Base-by-base conservation (phyloP, 2,888 invertebrate genomes). In the Hypena proboscidalis region DNA sequence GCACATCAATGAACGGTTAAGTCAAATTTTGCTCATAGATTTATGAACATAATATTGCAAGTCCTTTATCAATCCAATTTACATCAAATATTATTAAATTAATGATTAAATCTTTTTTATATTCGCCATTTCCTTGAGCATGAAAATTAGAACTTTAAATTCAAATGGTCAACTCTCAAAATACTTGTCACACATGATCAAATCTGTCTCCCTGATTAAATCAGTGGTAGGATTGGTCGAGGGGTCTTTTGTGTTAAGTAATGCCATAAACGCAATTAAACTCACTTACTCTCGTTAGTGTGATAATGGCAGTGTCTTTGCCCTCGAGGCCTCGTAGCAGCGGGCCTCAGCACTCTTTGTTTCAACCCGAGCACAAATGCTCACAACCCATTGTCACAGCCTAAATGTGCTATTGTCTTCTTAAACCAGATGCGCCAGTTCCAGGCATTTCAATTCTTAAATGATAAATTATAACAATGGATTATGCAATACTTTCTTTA, bases 251-350 rank as follows among this genome's bases (percentile, higher is more conserved):
- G 82, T 79, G 74, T 83, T 78, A 77, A 78, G 77, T 82, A 83
- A 82, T 74, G 77, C 80, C 77, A 83, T 85, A 87, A 86, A 86
- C 75, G 84, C 85, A 89, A 90, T 90, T 90, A 90, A 89, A 87
- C 72, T 84, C 86, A 87, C 85, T 89, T 88, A 75, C 73, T 84
- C 88, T 87, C 80, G 86, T 89, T 88, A 88, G 74, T 64, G 75
- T 72, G 78, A 83, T 87, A 85, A 85, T 81, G 74, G 17, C 62
- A 61, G 73, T 78, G 85, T 85, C 85, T 88, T 86, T 87, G 88
- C 83, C 86, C 87, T 74, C 82, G 31, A 56, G 53, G n/a, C n/a
- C n/a, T n/a, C 58, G 53, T 36, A 57, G 57, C 49, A 51, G 52
- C 44, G 44, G 51, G 49, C 34, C 55, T 59, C 60, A 66, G 69